Base-by-base conservation (phyloP, 2,888 invertebrate genomes). In the Trissolcus japonicus region DNA sequence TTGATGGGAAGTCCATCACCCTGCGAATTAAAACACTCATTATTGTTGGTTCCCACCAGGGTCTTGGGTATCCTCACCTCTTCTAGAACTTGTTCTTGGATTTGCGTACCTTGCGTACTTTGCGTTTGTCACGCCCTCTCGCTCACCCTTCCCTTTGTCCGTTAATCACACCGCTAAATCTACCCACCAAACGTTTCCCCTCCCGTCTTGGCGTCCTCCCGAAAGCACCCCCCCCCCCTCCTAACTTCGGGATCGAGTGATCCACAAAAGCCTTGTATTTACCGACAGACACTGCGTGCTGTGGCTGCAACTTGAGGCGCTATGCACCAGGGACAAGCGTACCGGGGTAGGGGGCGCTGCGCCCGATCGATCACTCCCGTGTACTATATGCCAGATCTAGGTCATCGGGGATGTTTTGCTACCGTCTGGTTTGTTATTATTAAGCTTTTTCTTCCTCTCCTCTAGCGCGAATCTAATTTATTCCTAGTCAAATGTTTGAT, bases 131-230 rank as follows among this genome's bases (percentile, higher is more conserved):
- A 79, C 79, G 77, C 80, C 82, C 79, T 81, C 67, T 80, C 69
- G 73, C 73, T 71, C 81, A 73, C 78, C 78, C 80, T 80, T 59
- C 66, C 74, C 66, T 71, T 80, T 61, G 75, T 79, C 76, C 75
- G 80, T 82, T 83, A 82, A 83, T 83, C 83, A 83, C 82, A 81
- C 82, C 79, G 81, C 79, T 81, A 80, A 79, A 83, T 83, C 82
- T 82, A 81, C 82, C 81, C 82, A 79, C 80, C 79, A 71, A 79
- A 80, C 75, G 29, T 43, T 9, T 14, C 72, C 56, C 71, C 61
- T 63, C 69, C 66, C 40, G 66, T 66, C 25, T 73, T 71, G 53
- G 76, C 78, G 73, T 29, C 43, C 74, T 48, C 67, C 67, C 55
- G 51, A 71, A 78, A 73, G 82, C 25, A 56, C 29, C 56, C 56